Conservation (phyloP, 2,113 vertebrate genomes). For the Capreolus pygargus region DNA sequence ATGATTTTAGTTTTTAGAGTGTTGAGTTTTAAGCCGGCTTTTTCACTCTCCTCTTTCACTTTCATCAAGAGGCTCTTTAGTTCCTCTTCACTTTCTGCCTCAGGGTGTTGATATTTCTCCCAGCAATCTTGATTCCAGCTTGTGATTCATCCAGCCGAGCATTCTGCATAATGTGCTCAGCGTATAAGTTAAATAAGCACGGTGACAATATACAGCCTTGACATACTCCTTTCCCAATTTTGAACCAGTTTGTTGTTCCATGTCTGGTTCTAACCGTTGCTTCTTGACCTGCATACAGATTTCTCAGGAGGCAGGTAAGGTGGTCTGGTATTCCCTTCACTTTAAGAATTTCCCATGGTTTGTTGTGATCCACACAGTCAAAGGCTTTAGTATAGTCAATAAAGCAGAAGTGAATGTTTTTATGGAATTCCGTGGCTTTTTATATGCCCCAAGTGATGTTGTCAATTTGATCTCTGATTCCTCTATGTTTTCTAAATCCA, state of each 20-base stretch:
- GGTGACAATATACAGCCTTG: not conserved
- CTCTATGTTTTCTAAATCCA: not conserved
- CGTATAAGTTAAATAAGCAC: not conserved
- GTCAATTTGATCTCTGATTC: not conserved
- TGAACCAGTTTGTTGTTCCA: not conserved
- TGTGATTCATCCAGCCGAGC: not conserved
- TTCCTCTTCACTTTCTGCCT: not conserved
- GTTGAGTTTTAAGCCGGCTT: not conserved
- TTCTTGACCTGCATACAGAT: not conserved
- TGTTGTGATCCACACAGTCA: not conserved
- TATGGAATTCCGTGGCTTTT: not conserved
- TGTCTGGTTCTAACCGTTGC: not conserved
- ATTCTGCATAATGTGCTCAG: not conserved
- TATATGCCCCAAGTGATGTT: not conserved
- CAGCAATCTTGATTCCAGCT: not conserved
- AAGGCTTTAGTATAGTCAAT: not conserved
- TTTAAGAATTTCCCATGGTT: not conserved
- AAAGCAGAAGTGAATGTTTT: not conserved
- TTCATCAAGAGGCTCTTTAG: not conserved
- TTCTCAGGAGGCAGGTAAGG: not conserved
- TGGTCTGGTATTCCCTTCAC: not conserved
- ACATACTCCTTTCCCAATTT: not conserved
- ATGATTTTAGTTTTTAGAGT: not conserved
- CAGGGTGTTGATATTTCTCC: not conserved
- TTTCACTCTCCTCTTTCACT: not conserved